phyloP scores from a whole-genome alignment of 2,797 vertebrate genomes.

The Peromyscus aztecus region DNA sequence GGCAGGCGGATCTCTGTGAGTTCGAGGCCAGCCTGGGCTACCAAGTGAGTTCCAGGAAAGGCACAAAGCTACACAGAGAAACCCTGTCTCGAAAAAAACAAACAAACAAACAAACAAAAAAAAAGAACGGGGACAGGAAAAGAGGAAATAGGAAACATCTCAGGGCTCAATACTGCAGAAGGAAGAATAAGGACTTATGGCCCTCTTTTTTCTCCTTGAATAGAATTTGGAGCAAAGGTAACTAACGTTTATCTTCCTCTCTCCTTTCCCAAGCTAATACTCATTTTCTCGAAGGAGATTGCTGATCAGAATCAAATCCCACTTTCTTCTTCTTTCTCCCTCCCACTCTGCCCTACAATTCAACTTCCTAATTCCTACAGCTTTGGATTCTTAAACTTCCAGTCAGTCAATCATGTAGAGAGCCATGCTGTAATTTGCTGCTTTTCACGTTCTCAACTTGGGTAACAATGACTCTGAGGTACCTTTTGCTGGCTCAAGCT shows the following conservation, averaged over 20 bases:
- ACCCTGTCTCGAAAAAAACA: too few species aligned
- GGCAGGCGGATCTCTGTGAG: too few species aligned
- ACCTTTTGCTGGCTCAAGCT: constrained; percentile 59
- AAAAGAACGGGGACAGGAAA: not conserved
- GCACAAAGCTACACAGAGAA: too few species aligned
- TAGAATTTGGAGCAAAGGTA: not conserved
- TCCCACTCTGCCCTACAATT: constrained; percentile 28
- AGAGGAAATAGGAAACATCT: constrained; percentile 23
- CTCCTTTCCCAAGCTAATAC: constrained; percentile 24
- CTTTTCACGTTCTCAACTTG: constrained; percentile 73
- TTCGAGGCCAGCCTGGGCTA: too few species aligned
- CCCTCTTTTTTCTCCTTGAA: constrained; percentile 18
- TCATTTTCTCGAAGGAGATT: constrained; percentile 53
- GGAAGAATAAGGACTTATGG: not conserved
- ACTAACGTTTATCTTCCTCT: not conserved
- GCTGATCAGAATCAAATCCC: constrained; percentile 57
- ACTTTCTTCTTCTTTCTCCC: constrained; percentile 34
- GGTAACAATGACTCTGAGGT: constrained; percentile 73
- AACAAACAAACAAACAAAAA: too few species aligned
- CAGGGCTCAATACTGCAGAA: constrained; percentile 24
- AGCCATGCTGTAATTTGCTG: constrained; percentile 68
- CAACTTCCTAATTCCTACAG: constrained; percentile 42
- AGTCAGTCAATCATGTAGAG: constrained; percentile 64
- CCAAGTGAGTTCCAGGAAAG: too few species aligned
- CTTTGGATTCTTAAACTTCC: constrained; percentile 44